These are phyloP conservation scores for Heliothis subflexa DNA, from an alignment of 1,140 invertebrate genomes.

Conservation along the genomic window DNA sequence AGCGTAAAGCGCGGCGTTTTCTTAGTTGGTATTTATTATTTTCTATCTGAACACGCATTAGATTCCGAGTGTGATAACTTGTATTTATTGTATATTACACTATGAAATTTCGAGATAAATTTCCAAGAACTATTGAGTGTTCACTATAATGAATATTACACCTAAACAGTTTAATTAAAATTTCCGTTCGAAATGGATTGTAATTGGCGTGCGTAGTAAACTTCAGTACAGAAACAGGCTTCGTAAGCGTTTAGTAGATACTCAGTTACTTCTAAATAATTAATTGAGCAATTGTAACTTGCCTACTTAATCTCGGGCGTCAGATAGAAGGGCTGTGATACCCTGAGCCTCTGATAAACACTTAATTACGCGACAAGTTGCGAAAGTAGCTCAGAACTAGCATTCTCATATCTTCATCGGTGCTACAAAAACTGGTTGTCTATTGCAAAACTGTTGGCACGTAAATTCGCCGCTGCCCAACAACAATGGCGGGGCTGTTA, in stretches of 20 bases:
- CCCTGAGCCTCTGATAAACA: conserved; percentile 59
- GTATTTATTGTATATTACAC: conserved; percentile 19
- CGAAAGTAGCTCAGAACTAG: conserved; percentile 58
- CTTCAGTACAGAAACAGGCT: conserved; percentile 38
- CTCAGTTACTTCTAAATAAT: conserved; percentile 51
- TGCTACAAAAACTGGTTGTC: conserved; percentile 72
- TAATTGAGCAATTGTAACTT: conserved; percentile 57
- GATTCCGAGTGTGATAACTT: conserved; percentile 23
- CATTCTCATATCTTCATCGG: conserved; percentile 75
- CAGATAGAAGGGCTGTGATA: conserved; percentile 53
- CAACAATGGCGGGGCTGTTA: conserved; percentile 69
- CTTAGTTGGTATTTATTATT: conserved; percentile 30
- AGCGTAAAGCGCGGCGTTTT: conserved; percentile 20
- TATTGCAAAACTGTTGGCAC: conserved; percentile 67
- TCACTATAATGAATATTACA: conserved; percentile 42
- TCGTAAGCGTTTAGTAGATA: conserved; percentile 20
- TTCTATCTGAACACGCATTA: conserved; percentile 17
- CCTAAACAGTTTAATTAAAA: conserved; percentile 45
- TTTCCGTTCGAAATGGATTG: conserved; percentile 34
- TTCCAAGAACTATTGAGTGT: conserved; percentile 34
- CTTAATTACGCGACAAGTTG: conserved; percentile 73
- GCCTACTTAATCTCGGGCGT: conserved; percentile 54
- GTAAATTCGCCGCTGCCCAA: conserved; percentile 72
- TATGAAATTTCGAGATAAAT: conserved; percentile 12
- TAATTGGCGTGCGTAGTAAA: conserved; percentile 43